Base-by-base conservation (phyloP, 2,113 vertebrate species). In the Rhombomys opimus region DNA sequence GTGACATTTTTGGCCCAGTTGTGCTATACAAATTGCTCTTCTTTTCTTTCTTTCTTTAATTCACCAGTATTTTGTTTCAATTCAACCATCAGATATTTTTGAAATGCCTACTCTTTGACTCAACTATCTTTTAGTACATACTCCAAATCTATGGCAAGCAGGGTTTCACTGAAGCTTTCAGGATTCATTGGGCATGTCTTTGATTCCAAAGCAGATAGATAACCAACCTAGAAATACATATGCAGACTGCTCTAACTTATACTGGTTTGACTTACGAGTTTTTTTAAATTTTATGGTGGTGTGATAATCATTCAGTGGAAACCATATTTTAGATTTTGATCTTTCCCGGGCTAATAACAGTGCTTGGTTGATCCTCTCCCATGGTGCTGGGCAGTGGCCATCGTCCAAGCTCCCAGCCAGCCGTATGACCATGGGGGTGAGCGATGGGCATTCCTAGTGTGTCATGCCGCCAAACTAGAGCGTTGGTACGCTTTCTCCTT, bases 91-190 rank as follows among this genome's bases (percentile, higher is more conserved):
- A 73, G 35, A 35, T 91, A 81, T 91, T 76, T 80, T 80, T 17
- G 87, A 94, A 91, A 67, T 86, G 13, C 87, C 10, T 92, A 35
- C 20, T 80, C 18, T 77, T 12, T 92, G 2, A 18, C 70, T 81
- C 61, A 50, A 23, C 9, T 89, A 10, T 84, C 18, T 76, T 68
- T 38, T 70, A 75, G 3, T 65, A n/a, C 27, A 9, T 88, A 95
- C 96, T 98, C 96, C 96, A 97, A 94, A 96, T 94, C 88, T 96
- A 92, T 97, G 97, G 97, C 96, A 97, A 98, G 91, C 72, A 95
- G 92, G 87, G 95, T 97, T 97, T 97, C 78, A 90, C 96, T 97
- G 95, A 97, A 96, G 97, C 95, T 95, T 97, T 96, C 91, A 97
- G 88, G 90, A 97, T 98, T 97, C 95, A 97, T 93, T 96, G 97